Base-by-base conservation (phyloP, 2,888 invertebrate species). In the Fragum whitleyi region DNA sequence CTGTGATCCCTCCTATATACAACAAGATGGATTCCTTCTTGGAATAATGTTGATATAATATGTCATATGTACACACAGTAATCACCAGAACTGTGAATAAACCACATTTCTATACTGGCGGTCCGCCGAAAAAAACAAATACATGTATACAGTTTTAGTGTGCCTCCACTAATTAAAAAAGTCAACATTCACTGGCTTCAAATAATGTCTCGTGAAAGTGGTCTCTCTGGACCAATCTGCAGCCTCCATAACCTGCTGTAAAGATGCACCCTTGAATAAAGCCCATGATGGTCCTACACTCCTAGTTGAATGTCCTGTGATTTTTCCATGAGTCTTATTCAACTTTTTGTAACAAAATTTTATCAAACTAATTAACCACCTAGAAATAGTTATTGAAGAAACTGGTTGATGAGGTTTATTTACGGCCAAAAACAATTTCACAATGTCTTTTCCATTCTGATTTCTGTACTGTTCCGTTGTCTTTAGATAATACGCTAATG, bases 371-470 rank as follows among this genome's bases (percentile, higher is more conserved):
- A n/a, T n/a, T n/a, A n/a, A n/a, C n/a, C n/a, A n/a, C n/a, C n/a
- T n/a, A n/a, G n/a, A n/a, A n/a, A n/a, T n/a, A n/a, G n/a, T n/a
- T n/a, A n/a, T n/a, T n/a, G n/a, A n/a, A n/a, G n/a, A n/a, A n/a
- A n/a, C n/a, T n/a, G 26, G 23, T 72, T n/a, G n/a, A 61, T 62
- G 47, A 0, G 73, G 73, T 62, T 21, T 62, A 51, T 62, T 62
- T 9, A 73, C 23, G 16, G 73, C 39, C 32, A 73, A 32, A 73
- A 62, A 62, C 32, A 73, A 21, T 47, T 51, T 47, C 42, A 36
- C 9, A 19, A 39, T 32, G 14, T 73, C 65, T n/a, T 32, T 62
- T 9, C 47, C 65, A 23, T 62, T 23, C 7, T 23, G 11, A n/a
- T 36, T 53, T 23, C 74, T 65, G 11, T 42, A 73, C 21, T 19